A percentile compares a stretch with the other conserved stretches of the same genome.
Evolutionary conservation across 2,888 invertebrate species (phyloP).

Genomic region (Mamestra brassicae): DNA sequence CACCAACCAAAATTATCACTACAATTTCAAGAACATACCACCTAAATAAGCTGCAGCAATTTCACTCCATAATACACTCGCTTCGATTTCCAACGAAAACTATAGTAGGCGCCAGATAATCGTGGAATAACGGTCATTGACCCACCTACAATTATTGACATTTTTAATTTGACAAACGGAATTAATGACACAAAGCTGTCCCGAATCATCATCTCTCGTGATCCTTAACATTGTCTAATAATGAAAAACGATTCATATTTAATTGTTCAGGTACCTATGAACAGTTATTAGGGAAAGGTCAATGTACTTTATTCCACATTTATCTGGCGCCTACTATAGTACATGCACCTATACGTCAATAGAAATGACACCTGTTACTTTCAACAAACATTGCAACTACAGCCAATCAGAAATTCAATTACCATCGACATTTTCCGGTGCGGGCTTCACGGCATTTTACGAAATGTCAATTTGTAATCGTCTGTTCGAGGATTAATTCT

Average conservation of each 20-base stretch:
- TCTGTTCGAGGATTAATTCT: constrained; percentile 33
- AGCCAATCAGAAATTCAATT: constrained; percentile 86
- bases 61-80: neutral
- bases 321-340: neutral
- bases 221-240: too few relatives aligned
- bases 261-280: too few relatives aligned
- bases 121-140: too few relatives aligned
- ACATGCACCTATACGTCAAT: constrained; percentile 47
- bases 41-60: constrained; percentile 14
- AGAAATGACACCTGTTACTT: constrained; percentile 82
- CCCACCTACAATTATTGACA: too few relatives aligned
- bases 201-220: too few relatives aligned
- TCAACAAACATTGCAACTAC: constrained; percentile 71
- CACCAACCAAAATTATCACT: neutral
- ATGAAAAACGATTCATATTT: too few relatives aligned
- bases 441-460: constrained; percentile 76
- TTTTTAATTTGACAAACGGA: too few relatives aligned
- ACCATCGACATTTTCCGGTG: constrained; percentile 77
- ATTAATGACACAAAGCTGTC: too few relatives aligned
- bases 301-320: neutral
- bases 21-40: constrained; percentile 6
- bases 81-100: constrained; percentile 33
- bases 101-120: too few relatives aligned
- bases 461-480: constrained; percentile 77
- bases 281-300: too few relatives aligned